These are phyloP conservation scores for Acronicta psi DNA, from an alignment of 2,888 invertebrate species.

Conservation along the genomic window DNA sequence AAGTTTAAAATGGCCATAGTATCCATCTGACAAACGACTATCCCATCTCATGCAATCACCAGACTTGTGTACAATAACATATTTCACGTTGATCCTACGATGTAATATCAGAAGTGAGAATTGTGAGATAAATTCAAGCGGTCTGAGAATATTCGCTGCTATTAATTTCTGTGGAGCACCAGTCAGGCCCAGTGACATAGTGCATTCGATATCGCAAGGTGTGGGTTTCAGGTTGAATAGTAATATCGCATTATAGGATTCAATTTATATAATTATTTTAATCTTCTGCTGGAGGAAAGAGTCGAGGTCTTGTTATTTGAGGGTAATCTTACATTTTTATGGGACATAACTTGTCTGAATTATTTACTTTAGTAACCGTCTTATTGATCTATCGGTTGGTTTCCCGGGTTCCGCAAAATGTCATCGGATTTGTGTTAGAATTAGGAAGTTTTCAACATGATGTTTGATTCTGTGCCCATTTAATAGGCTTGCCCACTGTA, in stretches of 20 bases:
- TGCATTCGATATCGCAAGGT: slow-evolving; percentile 27
- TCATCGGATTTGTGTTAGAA: too few relatives aligned
- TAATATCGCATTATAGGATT: neutral
- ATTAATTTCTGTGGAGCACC: slow-evolving; percentile 47
- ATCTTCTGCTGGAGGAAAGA: too few relatives aligned
- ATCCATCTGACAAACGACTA: slow-evolving; percentile 22
- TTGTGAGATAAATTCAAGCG: slow-evolving; percentile 43
- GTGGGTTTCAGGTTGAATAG: slow-evolving; percentile 10
- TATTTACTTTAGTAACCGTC: too few relatives aligned
- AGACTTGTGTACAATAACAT: slow-evolving; percentile 40
- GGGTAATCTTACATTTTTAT: too few relatives aligned
- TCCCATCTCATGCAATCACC: slow-evolving; percentile 24
- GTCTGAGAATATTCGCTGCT: slow-evolving; percentile 41
- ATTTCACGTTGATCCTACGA: slow-evolving; percentile 44
- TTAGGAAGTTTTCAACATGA: too few relatives aligned
- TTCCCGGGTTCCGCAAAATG: too few relatives aligned
- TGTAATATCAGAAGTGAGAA: slow-evolving; percentile 43
- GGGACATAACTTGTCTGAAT: too few relatives aligned
- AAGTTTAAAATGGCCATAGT: slow-evolving; percentile 32
- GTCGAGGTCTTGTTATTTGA: too few relatives aligned
- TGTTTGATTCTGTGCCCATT: too few relatives aligned
- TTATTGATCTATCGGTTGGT: too few relatives aligned
- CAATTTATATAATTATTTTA: neutral
- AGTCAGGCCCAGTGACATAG: slow-evolving; percentile 16
- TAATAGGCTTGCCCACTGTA: too few relatives aligned